These are phyloP conservation scores for Alca torda DNA, from an alignment of 2,797 vertebrate species.

Conservation along the genomic window DNA sequence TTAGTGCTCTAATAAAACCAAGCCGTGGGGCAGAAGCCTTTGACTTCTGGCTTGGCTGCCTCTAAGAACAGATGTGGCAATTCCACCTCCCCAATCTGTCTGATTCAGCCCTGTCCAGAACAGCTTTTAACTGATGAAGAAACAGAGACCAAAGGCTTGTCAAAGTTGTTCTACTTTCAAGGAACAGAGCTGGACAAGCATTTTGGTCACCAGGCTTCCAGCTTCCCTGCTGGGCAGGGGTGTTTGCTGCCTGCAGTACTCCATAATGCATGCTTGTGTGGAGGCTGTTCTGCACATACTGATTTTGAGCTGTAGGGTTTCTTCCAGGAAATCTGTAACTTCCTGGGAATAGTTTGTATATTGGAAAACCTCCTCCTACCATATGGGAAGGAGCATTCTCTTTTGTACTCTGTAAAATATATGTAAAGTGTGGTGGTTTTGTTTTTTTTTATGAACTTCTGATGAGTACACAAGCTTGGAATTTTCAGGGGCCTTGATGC, in stretches of 20 bases:
- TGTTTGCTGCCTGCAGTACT: not conserved
- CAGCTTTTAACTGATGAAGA: not conserved
- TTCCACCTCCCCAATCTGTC: not conserved
- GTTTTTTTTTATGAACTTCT: not conserved
- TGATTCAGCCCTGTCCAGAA: not conserved
- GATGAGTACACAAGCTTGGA: not conserved
- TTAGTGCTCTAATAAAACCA: not conserved
- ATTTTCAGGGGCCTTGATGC: not conserved
- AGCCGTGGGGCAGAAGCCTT: not conserved
- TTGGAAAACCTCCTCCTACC: not conserved
- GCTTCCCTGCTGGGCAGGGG: not conserved
- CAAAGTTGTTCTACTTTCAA: not conserved
- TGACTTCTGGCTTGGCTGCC: not conserved
- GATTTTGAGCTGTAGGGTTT: not conserved
- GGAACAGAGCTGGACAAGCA: not conserved
- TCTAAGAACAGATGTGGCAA: not conserved
- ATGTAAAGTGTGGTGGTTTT: not conserved
- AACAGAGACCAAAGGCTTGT: not conserved
- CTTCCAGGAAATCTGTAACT: constrained; percentile 21
- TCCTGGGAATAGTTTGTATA: not conserved
- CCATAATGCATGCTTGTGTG: not conserved
- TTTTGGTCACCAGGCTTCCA: not conserved
- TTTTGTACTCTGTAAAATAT: not conserved
- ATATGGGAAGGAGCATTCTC: not conserved
- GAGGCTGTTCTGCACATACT: not conserved